Evolutionary conservation across 2,888 invertebrate genomes (phyloP).

Genomic region (Copidosoma aretas): DNA sequence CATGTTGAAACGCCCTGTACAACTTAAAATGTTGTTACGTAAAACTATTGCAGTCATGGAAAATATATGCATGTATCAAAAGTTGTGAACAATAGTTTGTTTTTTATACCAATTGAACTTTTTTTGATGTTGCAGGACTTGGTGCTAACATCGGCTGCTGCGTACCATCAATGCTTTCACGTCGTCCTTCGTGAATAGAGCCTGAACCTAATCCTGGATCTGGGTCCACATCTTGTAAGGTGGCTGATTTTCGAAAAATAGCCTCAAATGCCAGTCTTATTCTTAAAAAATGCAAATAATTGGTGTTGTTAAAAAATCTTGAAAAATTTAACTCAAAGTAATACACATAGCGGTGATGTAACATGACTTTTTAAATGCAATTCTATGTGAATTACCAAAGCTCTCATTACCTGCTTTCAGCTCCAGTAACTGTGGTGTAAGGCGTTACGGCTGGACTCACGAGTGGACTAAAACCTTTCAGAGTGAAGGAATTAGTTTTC

Average conservation of each 20-base stretch:
- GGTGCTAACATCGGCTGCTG: conserved; percentile 66
- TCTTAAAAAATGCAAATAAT: no score
- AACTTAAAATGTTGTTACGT: no score
- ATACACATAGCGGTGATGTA: no score
- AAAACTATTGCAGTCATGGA: no score
- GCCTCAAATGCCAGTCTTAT: conserved; percentile 89
- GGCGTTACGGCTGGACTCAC: conserved; percentile 65
- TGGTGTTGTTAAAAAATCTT: no score
- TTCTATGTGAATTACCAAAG: background rate
- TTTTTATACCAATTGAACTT: conserved; percentile 87
- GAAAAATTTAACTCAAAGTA: no score
- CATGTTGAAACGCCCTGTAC: no score
- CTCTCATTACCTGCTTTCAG: conserved; percentile 73
- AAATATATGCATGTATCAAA: no score
- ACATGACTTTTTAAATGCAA: no score
- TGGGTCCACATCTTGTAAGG: conserved; percentile 82
- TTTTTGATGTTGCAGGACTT: conserved; percentile 80
- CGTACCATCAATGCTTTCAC: conserved; percentile 62
- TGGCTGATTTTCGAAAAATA: conserved; percentile 86
- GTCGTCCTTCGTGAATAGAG: conserved; percentile 50
- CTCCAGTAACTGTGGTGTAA: conserved; percentile 88
- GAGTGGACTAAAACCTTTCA: conserved; percentile 70
- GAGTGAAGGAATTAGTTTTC: conserved; percentile 89
- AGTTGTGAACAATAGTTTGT: no score
- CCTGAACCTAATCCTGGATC: conserved; percentile 68